These are phyloP conservation scores for Salpingus planirostris DNA, from an alignment of 2,888 invertebrate species.

Conservation along the genomic window DNA sequence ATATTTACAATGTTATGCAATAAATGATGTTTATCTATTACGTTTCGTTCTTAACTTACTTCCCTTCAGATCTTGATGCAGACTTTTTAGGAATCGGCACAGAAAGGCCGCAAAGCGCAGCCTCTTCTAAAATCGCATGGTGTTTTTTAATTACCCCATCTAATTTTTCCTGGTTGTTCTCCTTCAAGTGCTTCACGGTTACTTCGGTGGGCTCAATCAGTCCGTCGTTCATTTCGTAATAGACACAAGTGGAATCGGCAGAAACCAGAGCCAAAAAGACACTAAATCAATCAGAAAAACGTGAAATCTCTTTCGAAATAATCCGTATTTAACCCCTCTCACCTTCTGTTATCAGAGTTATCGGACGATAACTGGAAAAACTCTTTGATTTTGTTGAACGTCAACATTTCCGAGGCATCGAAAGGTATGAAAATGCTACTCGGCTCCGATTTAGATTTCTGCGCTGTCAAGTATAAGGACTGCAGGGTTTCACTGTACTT, in stretches of 20 bases:
- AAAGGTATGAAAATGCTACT: neutral
- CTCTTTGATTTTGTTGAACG: neutral
- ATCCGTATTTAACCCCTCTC: too few species aligned
- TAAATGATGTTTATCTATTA: slow-evolving; percentile 20
- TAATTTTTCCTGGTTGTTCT: slow-evolving; percentile 27
- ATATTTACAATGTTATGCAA: slow-evolving; percentile 22
- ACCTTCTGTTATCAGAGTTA: neutral
- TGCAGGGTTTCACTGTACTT: slow-evolving; percentile 36
- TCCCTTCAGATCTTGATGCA: slow-evolving; percentile 3
- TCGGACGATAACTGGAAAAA: slow-evolving; percentile 1
- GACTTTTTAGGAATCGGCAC: slow-evolving; percentile 26
- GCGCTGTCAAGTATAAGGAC: slow-evolving; percentile 40
- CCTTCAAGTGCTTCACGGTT: slow-evolving; percentile 22
- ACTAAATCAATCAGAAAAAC: slow-evolving; percentile 19
- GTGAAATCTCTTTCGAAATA: too few species aligned
- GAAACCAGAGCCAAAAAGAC: slow-evolving; percentile 39
- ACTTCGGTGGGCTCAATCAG: slow-evolving; percentile 25
- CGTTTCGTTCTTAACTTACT: slow-evolving; percentile 1
- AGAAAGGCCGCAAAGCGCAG: slow-evolving; percentile 28
- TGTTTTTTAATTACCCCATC: slow-evolving; percentile 28
- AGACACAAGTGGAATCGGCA: slow-evolving; percentile 42
- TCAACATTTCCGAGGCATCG: neutral
- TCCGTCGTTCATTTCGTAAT: slow-evolving; percentile 40
- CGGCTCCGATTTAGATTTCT: slow-evolving; percentile 25
- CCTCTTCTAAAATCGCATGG: slow-evolving; percentile 25